These are phyloP conservation scores for Sylvia atricapilla DNA, from an alignment of 2,113 vertebrate species.

Conservation along the genomic window DNA sequence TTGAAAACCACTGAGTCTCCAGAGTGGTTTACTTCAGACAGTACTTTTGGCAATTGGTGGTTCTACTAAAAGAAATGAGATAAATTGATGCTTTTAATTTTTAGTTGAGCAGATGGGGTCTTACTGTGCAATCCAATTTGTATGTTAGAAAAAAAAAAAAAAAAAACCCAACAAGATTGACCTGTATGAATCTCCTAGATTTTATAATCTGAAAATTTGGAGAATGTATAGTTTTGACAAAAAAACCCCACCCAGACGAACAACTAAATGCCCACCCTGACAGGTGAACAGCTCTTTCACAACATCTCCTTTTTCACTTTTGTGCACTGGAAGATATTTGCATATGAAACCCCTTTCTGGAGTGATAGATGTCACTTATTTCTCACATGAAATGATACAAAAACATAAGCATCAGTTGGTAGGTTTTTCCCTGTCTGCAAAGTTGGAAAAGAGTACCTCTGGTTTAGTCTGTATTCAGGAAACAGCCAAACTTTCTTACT, in stretches of 20 bases:
- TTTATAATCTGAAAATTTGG: background rate
- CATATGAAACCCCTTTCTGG: background rate
- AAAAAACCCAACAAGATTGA: background rate
- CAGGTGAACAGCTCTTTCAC: background rate
- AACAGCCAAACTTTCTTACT: background rate
- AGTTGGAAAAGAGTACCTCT: background rate
- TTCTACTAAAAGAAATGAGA: conserved; percentile 1
- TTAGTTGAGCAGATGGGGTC: background rate
- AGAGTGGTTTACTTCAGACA: background rate
- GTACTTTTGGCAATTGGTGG: background rate
- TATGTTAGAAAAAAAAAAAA: fast-evolving
- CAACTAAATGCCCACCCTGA: background rate
- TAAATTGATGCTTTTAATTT: background rate
- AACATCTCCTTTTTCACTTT: background rate
- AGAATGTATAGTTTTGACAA: background rate
- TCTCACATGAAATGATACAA: background rate
- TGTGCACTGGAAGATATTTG: background rate
- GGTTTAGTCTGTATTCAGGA: background rate
- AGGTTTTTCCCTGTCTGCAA: background rate
- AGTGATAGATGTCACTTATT: background rate
- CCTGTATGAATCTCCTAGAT: background rate
- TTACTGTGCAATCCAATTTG: background rate
- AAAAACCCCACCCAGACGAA: background rate
- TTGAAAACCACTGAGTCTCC: conserved; percentile 32
- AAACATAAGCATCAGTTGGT: background rate